Evolutionary conservation across 2,797 vertebrate genomes (phyloP), one percentile per base, ranked within the genome.

Genomic region (Argentina silus): DNA sequence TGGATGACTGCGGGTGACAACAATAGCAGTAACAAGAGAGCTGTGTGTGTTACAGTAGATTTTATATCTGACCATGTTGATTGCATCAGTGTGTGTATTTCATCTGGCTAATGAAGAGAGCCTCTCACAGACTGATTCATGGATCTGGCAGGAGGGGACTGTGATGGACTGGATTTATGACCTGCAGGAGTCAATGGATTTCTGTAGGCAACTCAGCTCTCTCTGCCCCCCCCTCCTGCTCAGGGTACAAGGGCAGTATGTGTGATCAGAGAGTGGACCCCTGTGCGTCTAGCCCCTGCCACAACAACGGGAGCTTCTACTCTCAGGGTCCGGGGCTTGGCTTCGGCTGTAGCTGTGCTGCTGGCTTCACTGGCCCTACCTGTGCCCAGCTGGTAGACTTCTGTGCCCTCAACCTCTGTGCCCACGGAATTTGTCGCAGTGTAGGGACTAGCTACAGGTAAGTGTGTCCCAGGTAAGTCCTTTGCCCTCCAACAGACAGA

Each of bases 371-470:
- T 0, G 98, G 98, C 17, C 92, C 95, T 0, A 94, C 94, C 0
- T 99, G 98, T n/a, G 90, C 94, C 65, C 96, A 98, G 91, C 93
- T 97, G 6, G 96, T 98, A 27, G 96, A 99, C 87, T 99, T 99
- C 93, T 99, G 98, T 7, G 96, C 96, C 17, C 95, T 99, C 68
- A 98, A 96, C 79, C 97, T 97, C 0, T 99, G 98, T 1, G 96
- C 97, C 11, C 97, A 99, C 0, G 98, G 98, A 47, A 95, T 95
- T 43, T 99, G 98, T 80, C 97, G 96, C 89, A 97, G 96, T 0
- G 92, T 97, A 83, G 96, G 97, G 60, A 98, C 96, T 83, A 98
- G 97, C 92, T 99, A 98, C 88, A 96, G 97, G 84, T 99, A 97
- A 99, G 79, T 99, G 98, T 55, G 94, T 95, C 70, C 97, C 97